Evolutionary conservation across 2,888 invertebrate species (phyloP), one percentile per base, ranked within the genome.

Genomic region (Cheilosia variabilis): DNA sequence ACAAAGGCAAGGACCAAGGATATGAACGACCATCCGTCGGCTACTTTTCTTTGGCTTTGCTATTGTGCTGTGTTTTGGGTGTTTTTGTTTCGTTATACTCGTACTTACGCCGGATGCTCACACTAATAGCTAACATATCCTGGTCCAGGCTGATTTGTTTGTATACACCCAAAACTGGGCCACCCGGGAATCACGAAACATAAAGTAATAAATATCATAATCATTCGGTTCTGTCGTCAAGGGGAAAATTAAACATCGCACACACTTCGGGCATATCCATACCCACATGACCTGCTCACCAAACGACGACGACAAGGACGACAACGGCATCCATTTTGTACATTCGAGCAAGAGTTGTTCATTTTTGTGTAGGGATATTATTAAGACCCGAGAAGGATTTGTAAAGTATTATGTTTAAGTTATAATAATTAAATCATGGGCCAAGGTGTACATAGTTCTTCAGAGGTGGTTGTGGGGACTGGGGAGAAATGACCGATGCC

Each of bases 391-490:
- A 7, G 41, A 53, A 53, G 53, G 34, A 60, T 68, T 19, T 55
- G 10, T 58, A 9, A 2, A 45, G 53, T 15, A 50, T 53, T 55
- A 45, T 37, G 37, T 55, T 78, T n/a, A 57, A 63, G 62, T 65
- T 41, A 57, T 79, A 79, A 57, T 79, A 79, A 79, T 65, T 72
- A 57, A 79, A 72, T 79, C 71, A 63, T 63, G 47, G 55, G 37
- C 43, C 31, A 60, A 69, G 63, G 41, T 78, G 58, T 65, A 57
- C 57, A 69, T 24, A 55, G 24, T 37, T 27, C 17, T 53, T 19
- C 19, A 15, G 22, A 5, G 57, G 27, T 58, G 53, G 41, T 45
- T 53, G 31, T 47, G 4, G 27, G 27, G 24, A 24, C 5, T 24
- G 4, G 19, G 24, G 15, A 45, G 17, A 31, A 24, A 24, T 17